Evolutionary conservation across 2,888 invertebrate genomes (phyloP), one percentile per base, ranked within the genome.

Genomic region (Polia nebulosa): DNA sequence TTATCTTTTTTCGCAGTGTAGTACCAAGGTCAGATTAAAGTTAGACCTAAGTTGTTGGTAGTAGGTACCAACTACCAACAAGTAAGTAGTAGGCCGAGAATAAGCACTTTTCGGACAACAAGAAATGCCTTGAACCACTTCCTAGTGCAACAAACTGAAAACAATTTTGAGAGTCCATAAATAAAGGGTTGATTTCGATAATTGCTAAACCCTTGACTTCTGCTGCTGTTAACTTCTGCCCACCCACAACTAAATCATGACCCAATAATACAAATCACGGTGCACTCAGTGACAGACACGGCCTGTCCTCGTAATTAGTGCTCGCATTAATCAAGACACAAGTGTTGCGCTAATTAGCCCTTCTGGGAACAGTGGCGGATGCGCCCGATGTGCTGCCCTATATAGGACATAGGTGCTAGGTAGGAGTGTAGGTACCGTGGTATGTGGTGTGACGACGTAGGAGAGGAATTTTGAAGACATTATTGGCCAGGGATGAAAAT

Each of bases 261-360:
- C 76, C 77, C 66, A 80, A 80, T 78, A 66, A 76, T 80, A 76
- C 77, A 80, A 80, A 72, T 80, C 81, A 80, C 65, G 62, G 76
- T 41, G 55, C 58, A 72, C 44, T 78, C 74, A 83, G 70, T 59
- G 58, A 60, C 74, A 82, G 76, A 78, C 75, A 79, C 57, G 53
- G 71, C 69, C 70, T 81, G 80, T 79, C 76, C 81, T 69, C 72
- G 87, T 90, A 92, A 93, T 93, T 92, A 93, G 88, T 82, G 67
- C 66, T 74, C 66, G 76, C 90, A 91, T 93, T 92, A 92, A 91
- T 92, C 92, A 93, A 84, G 80, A 76, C 82, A 80, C 92, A 88
- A 89, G 89, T 91, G 90, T 69, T 80, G 72, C 80, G 75, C 82
- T 89, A 88, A 88, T 91, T 90, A 90, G 84, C 78, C 82, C 81